A percentile compares a stretch with the other conserved stretches of the same genome.
Conservation (phyloP, 1,140 invertebrate species). For the Conus ventricosus region DNA sequence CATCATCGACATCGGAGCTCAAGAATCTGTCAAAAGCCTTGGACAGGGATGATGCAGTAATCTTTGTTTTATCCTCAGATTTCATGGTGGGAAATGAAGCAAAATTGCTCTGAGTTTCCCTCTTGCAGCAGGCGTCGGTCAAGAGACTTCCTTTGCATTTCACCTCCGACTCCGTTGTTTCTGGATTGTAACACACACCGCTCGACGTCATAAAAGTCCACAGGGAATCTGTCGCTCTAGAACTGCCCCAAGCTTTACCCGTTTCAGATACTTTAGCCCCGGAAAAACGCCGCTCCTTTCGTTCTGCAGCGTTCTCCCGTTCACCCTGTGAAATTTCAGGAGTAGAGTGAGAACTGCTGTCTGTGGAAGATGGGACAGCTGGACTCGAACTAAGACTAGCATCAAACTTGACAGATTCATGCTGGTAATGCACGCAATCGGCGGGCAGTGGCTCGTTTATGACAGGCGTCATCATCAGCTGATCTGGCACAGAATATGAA, state of each 20-base stretch:
- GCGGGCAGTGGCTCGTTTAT: neutral
- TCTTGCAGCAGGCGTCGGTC: neutral
- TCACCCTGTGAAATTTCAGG: neutral
- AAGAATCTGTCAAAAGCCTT: neutral
- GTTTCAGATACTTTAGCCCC: neutral
- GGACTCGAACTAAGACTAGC: neutral
- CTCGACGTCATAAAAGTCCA: neutral
- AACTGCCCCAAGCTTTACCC: neutral
- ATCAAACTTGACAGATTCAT: neutral
- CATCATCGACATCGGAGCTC: neutral
- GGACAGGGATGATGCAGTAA: neutral
- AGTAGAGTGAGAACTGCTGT: neutral
- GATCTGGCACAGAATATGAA: neutral
- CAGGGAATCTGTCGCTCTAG: neutral
- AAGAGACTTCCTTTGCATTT: no score
- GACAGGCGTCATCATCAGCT: neutral
- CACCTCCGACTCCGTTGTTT: no score
- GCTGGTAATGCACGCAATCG: neutral
- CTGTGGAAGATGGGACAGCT: neutral
- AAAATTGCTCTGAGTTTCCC: neutral
- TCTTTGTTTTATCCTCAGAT: neutral
- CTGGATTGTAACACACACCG: neutral
- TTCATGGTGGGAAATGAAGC: neutral
- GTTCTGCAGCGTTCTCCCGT: no score
- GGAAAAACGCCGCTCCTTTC: neutral